A percentile compares a stretch with the other conserved stretches of the same genome.
Evolutionary conservation across 2,888 invertebrate species (phyloP).

Genomic region (Hemaris fuciformis): DNA sequence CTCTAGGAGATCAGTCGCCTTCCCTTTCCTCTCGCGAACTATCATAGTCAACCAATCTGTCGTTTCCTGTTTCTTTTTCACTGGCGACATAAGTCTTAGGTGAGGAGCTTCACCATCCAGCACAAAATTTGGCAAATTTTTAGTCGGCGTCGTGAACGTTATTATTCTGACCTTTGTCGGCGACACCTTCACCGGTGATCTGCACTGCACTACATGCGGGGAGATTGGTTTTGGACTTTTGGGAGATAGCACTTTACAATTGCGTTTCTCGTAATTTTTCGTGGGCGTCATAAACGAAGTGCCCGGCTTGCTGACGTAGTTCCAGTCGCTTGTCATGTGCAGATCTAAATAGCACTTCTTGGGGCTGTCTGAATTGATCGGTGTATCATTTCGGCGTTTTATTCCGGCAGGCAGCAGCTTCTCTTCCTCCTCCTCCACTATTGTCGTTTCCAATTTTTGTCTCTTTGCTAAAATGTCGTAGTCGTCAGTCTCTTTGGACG

Average conservation of each 20-base stretch:
- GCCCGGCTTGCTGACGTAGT: slow-evolving; percentile 49
- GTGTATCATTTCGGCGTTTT: slow-evolving; percentile 48
- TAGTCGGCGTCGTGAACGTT: slow-evolving; percentile 81
- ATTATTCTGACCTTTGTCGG: slow-evolving; percentile 46
- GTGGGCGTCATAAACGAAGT: slow-evolving; percentile 63
- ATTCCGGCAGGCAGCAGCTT: slow-evolving; percentile 40
- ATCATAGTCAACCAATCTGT: slow-evolving; percentile 86
- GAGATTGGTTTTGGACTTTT: slow-evolving; percentile 45
- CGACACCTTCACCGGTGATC: slow-evolving; percentile 43
- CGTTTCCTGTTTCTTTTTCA: slow-evolving; percentile 82
- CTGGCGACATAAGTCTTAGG: slow-evolving; percentile 85
- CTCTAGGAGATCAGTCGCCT: slow-evolving; percentile 22
- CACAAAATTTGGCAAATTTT: slow-evolving; percentile 89
- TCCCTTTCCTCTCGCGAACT: slow-evolving; percentile 41
- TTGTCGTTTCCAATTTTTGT: slow-evolving; percentile 35
- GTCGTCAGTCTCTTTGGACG: slow-evolving; percentile 45
- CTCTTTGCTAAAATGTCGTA: slow-evolving; percentile 44
- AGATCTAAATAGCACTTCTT: slow-evolving; percentile 29
- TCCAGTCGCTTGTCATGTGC: slow-evolving; percentile 37
- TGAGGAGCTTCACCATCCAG: slow-evolving; percentile 90
- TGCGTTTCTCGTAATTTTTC: slow-evolving; percentile 50
- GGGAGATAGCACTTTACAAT: slow-evolving; percentile 49
- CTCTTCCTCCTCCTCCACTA: slow-evolving; percentile 31
- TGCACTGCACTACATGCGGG: slow-evolving; percentile 25
- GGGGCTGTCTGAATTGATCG: slow-evolving; percentile 40